Percentiles rank a stretch among this genome's conserved stretches.
Evolutionary conservation across 2,113 vertebrate genomes (phyloP).

Genomic region (Egretta garzetta): DNA sequence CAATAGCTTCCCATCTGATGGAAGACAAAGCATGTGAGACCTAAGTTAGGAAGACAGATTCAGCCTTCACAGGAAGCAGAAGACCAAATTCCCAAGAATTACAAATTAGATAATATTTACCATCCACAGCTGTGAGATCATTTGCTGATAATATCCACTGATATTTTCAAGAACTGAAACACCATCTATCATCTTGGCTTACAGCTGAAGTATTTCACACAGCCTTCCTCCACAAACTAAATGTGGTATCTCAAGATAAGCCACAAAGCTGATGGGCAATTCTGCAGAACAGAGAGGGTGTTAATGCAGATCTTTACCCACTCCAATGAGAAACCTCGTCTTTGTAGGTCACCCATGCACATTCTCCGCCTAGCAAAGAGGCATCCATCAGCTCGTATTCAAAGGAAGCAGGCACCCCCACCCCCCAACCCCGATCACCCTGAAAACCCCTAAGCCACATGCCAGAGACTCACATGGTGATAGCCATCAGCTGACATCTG

Average conservation of each 20-base stretch:
- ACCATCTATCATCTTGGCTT: neutral
- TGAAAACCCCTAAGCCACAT: neutral
- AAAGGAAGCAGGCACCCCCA: neutral
- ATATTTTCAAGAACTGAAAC: neutral
- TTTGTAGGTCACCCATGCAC: neutral
- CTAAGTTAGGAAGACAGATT: neutral
- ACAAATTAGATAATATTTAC: neutral
- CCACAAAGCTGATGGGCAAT: rapidly evolving
- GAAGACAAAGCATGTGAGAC: neutral
- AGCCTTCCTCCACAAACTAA: neutral
- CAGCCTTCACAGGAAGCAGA: neutral
- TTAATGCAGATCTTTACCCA: neutral
- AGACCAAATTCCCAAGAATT: neutral
- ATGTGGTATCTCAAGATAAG: neutral
- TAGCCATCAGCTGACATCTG: neutral
- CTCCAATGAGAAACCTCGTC: neutral
- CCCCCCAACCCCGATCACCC: neutral
- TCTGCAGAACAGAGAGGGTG: neutral
- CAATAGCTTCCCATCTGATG: neutral
- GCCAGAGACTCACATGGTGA: neutral
- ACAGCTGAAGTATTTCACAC: neutral
- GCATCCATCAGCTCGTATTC: neutral
- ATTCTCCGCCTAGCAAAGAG: neutral
- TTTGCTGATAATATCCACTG: neutral
- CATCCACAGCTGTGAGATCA: neutral